Evolutionary conservation across 37 sponge, comb jelly and placozoan species (phyloP).

Genomic region (Sycon ciliatum): DNA sequence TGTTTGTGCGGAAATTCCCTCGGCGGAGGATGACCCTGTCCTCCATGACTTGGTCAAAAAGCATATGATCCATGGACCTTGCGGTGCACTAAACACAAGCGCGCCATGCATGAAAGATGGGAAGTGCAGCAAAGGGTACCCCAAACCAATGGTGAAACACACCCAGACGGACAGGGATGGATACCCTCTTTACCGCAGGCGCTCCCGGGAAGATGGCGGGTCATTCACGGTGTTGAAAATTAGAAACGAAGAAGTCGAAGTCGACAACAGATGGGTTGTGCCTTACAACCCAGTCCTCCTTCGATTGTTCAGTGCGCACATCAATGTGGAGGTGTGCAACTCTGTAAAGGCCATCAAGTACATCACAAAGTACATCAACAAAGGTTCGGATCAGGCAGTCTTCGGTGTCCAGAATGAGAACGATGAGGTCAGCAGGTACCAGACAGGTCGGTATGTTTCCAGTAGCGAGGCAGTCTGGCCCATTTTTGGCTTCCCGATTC

Average conservation of each 20-base stretch:
- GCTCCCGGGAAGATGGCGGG: constrained; percentile 40
- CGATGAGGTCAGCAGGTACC: constrained; percentile 33
- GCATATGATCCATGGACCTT: constrained; percentile 13
- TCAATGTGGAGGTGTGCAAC: constrained; percentile 45
- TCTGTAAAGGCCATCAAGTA: constrained; percentile 47
- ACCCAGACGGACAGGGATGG: constrained; percentile 32
- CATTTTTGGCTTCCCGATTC: constrained; percentile 36
- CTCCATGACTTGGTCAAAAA: not conserved
- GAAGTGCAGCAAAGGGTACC: constrained; percentile 31
- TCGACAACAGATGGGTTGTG: constrained; percentile 52
- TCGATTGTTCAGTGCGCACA: constrained; percentile 16
- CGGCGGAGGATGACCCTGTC: no score
- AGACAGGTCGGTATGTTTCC: constrained; percentile 28
- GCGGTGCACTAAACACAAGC: constrained; percentile 23
- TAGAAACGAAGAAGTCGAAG: no score
- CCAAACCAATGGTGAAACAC: constrained; percentile 18
- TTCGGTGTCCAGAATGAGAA: not conserved
- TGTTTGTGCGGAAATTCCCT: constrained; percentile 9
- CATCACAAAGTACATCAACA: constrained; percentile 46
- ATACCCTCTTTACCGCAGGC: constrained; percentile 34
- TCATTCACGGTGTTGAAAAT: no score
- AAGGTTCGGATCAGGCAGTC: constrained; percentile 35
- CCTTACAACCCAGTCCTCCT: constrained; percentile 38
- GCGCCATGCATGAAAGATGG: constrained; percentile 50
- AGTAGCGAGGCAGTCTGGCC: constrained; percentile 38